Percentiles rank a stretch among this genome's conserved stretches.
phyloP scores from a whole-genome alignment of 2,797 vertebrate genomes.

The Clarias platycephalus region DNA sequence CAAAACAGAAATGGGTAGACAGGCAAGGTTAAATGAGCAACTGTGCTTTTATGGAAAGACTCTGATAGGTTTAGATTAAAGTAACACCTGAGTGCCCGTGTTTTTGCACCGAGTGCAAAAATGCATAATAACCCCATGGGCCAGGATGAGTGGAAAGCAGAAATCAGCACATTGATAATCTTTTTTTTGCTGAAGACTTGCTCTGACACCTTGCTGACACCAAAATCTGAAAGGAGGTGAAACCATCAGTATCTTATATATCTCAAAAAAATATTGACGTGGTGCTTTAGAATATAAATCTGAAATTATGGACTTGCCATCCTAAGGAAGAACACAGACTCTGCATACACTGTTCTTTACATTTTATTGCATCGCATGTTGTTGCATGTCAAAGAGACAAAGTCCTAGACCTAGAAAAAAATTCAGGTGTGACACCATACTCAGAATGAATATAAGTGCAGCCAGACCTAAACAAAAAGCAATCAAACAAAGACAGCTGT shows the following conservation, averaged over 20 bases:
- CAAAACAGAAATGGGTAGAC: constrained; percentile 40
- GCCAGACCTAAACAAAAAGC: neutral
- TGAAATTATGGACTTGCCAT: constrained; percentile 14
- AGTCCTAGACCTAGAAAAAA: neutral
- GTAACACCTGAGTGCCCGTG: constrained; percentile 27
- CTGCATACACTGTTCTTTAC: neutral
- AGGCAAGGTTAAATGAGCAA: constrained; percentile 42
- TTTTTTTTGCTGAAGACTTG: constrained; percentile 31
- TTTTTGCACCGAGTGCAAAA: constrained; percentile 38
- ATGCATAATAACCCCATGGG: constrained; percentile 35
- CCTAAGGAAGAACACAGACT: neutral
- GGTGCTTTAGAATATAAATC: constrained; percentile 11
- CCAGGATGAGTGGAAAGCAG: constrained; percentile 27
- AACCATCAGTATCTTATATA: constrained; percentile 34
- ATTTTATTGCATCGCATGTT: neutral
- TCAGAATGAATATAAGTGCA: neutral
- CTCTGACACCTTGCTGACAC: constrained; percentile 45
- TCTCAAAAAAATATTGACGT: constrained; percentile 34
- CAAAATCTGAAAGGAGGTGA: constrained; percentile 31
- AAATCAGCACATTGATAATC: constrained; percentile 44
- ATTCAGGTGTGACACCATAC: neutral
- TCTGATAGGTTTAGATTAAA: constrained; percentile 38
- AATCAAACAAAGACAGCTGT: neutral
- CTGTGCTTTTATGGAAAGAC: constrained; percentile 32
- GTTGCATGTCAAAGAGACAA: neutral